Conservation (phyloP, 2,113 vertebrate genomes). For the Solea solea region DNA sequence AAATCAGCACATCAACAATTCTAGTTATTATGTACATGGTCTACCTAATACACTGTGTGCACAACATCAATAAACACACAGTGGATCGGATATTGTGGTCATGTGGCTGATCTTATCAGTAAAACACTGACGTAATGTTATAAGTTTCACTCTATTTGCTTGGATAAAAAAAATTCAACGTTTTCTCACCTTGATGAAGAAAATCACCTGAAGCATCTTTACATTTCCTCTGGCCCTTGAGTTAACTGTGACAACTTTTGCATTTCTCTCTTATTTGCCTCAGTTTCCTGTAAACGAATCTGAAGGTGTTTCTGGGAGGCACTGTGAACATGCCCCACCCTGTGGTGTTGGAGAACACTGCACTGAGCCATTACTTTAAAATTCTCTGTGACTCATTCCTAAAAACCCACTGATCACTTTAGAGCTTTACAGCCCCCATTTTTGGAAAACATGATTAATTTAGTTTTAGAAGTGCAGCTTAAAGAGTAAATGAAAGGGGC, state of each 20-base stretch:
- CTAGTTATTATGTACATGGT: not conserved
- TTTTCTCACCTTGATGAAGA: conserved; percentile 56
- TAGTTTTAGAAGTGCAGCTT: too few relatives aligned
- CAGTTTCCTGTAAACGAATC: conserved; percentile 30
- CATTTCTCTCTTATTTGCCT: not conserved
- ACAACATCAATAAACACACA: not conserved
- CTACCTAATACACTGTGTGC: not conserved
- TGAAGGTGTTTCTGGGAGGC: too few relatives aligned
- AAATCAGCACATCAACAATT: too few relatives aligned
- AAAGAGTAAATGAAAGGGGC: too few relatives aligned
- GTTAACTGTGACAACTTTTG: not conserved
- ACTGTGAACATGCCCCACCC: conserved; percentile 8
- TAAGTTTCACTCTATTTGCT: not conserved
- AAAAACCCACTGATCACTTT: not conserved
- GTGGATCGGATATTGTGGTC: not conserved
- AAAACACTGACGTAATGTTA: not conserved
- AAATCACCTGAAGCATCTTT: conserved; percentile 22
- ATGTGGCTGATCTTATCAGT: not conserved
- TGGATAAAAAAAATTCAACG: not conserved
- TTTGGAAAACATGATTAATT: too few relatives aligned
- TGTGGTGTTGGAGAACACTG: conserved; percentile 17
- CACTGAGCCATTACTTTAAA: not conserved
- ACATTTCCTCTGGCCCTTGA: not conserved
- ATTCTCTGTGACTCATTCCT: not conserved
- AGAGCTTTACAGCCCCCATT: too few relatives aligned